Base-by-base conservation (phyloP, 2,888 invertebrate species). In the Sarcophaga rosellei region DNA sequence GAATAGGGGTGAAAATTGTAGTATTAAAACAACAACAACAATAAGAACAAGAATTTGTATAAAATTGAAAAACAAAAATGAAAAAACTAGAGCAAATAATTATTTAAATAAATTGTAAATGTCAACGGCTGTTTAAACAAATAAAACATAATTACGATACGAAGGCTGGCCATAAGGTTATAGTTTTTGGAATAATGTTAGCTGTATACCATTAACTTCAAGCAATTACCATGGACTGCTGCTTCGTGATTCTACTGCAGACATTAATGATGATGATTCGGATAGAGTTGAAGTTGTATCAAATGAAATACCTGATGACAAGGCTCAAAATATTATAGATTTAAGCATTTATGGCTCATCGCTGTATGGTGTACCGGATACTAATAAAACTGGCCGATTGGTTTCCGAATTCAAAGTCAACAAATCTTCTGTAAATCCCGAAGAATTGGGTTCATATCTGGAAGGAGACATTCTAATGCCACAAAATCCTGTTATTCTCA, bases 391-490 rank as follows among this genome's bases (percentile, higher is more conserved):
- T 0, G 92, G 90, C 0, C 82, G 69, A 0, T 87, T 90, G 74
- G 91, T 92, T 83, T 89, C 90, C 15, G 90, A 91, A 81, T 92
- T 90, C 53, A 89, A 89, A 53, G 85, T 88, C 4, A 90, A 91
- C 2, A 45, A 77, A 0, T 88, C 89, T 2, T 70, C 70, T 0
- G 93, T 95, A 81, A 97, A 97, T 91, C 97, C 97, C 0, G 97
- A 97, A 91, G 97, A 97, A 91, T 92, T 96, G 90, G 96, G 97
- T 0, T 95, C 94, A 73, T 97, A 97, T 90, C 94, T 95, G 0
- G 96, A 97, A 91, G 97, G 96, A 15, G 97, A 97, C 89, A 97
- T 97, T 81, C 92, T 97, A 44, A 95, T 96, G 88, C 96, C 96
- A 0, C 87, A 88, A 44, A 88, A 89, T 20, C 86, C 87, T 2